A percentile compares a stretch with the other conserved stretches of the same genome.
phyloP scores from a whole-genome alignment of 2,888 invertebrate species.

The Aporophyla lueneburgensis region DNA sequence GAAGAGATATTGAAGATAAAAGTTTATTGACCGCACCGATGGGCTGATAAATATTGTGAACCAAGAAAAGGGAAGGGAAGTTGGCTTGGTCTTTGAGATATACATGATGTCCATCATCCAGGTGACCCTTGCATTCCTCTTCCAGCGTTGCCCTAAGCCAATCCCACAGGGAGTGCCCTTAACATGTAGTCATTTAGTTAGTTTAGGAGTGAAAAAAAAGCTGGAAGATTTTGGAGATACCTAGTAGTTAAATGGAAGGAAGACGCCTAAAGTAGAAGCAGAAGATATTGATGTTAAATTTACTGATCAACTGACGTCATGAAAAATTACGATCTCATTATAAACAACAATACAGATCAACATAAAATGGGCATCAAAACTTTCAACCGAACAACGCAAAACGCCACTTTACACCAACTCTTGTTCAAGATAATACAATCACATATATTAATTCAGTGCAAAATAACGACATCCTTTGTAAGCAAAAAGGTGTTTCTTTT shows the following conservation, averaged over 20 bases:
- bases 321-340: neutral
- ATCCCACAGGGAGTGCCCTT: no score
- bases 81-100: neutral
- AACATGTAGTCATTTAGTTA: no score
- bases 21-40: slow-evolving; percentile 12
- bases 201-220: no score
- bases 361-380: slow-evolving; percentile 34
- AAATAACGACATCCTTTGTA: slow-evolving; percentile 75
- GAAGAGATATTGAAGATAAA: slow-evolving; percentile 15
- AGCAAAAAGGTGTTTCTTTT: slow-evolving; percentile 86
- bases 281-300: neutral
- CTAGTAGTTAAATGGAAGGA: neutral
- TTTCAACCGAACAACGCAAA: slow-evolving; percentile 53
- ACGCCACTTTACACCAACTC: slow-evolving; percentile 62
- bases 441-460: slow-evolving; percentile 71
- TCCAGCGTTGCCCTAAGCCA: no score
- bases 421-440: slow-evolving; percentile 69
- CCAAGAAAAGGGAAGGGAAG: neutral
- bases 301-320: neutral
- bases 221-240: neutral
- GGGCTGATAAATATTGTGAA: neutral
- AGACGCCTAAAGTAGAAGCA: neutral
- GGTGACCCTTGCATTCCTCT: no score
- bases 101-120: neutral
- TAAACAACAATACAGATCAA: neutral